Conservation (phyloP, 1,140 invertebrate genomes). For the Rhynchophorus ferrugineus region DNA sequence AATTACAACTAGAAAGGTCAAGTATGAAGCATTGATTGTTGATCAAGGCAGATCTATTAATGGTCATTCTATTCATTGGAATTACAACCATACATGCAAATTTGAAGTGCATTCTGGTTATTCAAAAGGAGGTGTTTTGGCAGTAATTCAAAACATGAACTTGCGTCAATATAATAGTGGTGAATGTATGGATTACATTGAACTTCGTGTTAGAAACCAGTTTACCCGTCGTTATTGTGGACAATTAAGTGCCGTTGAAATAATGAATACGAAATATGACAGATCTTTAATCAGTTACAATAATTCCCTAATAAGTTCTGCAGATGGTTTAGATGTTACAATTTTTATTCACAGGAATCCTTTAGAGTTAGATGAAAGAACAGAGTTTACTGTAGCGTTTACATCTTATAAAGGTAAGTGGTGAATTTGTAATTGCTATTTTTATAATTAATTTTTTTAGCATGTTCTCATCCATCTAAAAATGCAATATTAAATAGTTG, state of each 20-base stretch:
- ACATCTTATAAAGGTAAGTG: slow-evolving; percentile 13
- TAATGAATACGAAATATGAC: background rate
- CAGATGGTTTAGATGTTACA: slow-evolving; percentile 8
- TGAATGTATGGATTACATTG: slow-evolving; percentile 7
- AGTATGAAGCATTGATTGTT: slow-evolving; percentile 2
- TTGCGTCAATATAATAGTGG: background rate
- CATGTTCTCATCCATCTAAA: slow-evolving; percentile 1
- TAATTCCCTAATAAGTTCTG: slow-evolving; percentile 5
- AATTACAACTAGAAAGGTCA: slow-evolving; percentile 8
- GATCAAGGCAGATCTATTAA: background rate
- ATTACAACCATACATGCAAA: background rate
- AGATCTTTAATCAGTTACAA: background rate
- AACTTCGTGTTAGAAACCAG: slow-evolving; percentile 4
- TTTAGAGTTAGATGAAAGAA: background rate
- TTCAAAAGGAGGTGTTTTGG: slow-evolving; percentile 7
- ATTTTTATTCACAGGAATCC: slow-evolving; percentile 3
- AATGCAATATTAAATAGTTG: background rate
- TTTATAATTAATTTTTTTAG: slow-evolving; percentile 7
- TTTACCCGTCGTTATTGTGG: slow-evolving; percentile 1
- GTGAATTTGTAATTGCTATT: background rate
- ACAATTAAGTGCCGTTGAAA: background rate
- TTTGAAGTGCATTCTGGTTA: slow-evolving; percentile 7
- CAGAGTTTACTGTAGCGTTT: slow-evolving; percentile 7
- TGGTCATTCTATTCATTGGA: background rate
- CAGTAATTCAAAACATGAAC: slow-evolving; percentile 10